Conservation (phyloP, 1,140 invertebrate species). For the Coptotermes formosanus region DNA sequence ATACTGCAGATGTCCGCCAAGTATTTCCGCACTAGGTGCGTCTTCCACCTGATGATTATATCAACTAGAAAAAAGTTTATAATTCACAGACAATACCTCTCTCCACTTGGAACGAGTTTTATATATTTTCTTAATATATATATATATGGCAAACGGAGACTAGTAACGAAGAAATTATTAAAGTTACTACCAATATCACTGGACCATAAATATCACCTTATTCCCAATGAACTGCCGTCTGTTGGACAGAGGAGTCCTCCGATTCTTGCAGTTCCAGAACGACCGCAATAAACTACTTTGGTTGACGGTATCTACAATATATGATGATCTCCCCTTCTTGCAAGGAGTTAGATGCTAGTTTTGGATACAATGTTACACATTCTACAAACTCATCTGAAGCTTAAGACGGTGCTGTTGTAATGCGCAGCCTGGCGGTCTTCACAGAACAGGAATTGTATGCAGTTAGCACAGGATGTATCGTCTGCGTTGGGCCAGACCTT, state of each 20-base stretch:
- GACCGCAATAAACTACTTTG: constrained; percentile 17
- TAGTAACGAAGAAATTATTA: constrained; percentile 36
- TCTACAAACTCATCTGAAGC: background rate
- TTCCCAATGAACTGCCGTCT: background rate
- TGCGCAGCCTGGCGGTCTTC: no score
- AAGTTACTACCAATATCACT: constrained; percentile 34
- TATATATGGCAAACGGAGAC: constrained; percentile 35
- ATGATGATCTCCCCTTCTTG: background rate
- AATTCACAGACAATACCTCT: constrained; percentile 10
- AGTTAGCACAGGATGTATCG: no score
- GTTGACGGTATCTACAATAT: background rate
- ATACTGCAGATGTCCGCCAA: background rate
- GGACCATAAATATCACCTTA: constrained; percentile 34
- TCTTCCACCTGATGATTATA: constrained; percentile 21
- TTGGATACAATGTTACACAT: background rate
- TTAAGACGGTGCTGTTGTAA: no score
- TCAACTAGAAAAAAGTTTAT: constrained; percentile 7
- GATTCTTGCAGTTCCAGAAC: background rate
- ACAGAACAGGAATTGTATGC: no score
- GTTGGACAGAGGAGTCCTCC: background rate
- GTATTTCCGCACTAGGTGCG: background rate
- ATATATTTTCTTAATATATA: constrained; percentile 30
- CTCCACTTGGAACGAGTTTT: constrained; percentile 31
- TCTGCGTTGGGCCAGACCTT: no score
- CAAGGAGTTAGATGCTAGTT: constrained; percentile 2